Conservation (phyloP, 1,140 invertebrate species). For the Magallana angulata region DNA sequence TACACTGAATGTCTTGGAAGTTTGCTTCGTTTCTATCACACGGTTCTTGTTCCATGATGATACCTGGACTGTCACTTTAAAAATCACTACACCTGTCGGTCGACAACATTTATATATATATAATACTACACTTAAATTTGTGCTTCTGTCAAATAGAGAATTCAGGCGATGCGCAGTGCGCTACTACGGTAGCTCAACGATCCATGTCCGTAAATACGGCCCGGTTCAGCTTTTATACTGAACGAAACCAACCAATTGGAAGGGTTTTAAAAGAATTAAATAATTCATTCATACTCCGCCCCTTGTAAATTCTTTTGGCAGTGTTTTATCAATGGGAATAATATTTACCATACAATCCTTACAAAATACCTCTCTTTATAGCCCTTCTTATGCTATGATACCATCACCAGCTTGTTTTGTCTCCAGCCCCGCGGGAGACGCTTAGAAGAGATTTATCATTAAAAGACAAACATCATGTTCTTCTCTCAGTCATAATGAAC, state of each 20-base stretch:
- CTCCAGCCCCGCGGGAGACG: neutral
- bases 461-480: neutral
- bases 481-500: no score
- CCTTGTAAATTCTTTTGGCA: constrained; percentile 16
- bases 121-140: constrained; percentile 44
- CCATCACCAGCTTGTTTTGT: neutral
- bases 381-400: neutral
- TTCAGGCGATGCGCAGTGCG: constrained; percentile 18
- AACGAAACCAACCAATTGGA: neutral
- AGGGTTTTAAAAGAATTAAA: constrained; percentile 5
- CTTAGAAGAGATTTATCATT: neutral
- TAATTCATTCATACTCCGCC: constrained; percentile 35
- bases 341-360: constrained; percentile 28
- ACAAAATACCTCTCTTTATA: constrained; percentile 20
- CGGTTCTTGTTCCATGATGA: constrained; percentile 18
- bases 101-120: constrained; percentile 37
- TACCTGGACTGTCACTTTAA: constrained; percentile 44
- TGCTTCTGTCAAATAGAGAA: constrained; percentile 36
- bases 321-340: constrained; percentile 31
- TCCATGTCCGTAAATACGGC: constrained; percentile 15
- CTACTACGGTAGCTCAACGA: constrained; percentile 14
- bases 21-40: neutral
- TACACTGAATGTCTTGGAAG: neutral
- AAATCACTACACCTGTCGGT: constrained; percentile 43
- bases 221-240: neutral